Conservation (phyloP, 2,888 invertebrate species). For the Pyrgus malvae region DNA sequence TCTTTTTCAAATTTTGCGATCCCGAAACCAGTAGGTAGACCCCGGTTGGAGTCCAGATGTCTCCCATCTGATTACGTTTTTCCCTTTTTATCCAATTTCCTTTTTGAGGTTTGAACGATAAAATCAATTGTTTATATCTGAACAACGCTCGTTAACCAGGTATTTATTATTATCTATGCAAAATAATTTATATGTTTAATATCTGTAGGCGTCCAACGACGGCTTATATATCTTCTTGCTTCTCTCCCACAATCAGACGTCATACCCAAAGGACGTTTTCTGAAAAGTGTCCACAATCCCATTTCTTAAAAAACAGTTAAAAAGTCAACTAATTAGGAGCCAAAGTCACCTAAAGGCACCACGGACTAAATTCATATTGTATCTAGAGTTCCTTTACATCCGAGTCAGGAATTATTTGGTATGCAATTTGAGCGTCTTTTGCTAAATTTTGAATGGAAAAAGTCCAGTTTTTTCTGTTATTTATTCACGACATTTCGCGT, state of each 20-base stretch:
- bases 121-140: too few relatives aligned
- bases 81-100: too few relatives aligned
- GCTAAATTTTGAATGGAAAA: conserved; percentile 30
- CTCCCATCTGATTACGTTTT: too few relatives aligned
- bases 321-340: conserved; percentile 19
- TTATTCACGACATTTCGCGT: conserved; percentile 29
- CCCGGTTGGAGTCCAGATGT: too few relatives aligned
- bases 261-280: neutral
- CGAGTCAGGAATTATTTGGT: conserved; percentile 1
- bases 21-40: too few relatives aligned
- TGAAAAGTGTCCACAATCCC: neutral
- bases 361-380: conserved; percentile 9
- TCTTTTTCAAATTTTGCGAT: too few relatives aligned
- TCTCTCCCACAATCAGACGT: neutral
- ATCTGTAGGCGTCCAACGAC: too few relatives aligned
- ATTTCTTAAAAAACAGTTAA: neutral
- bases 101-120: too few relatives aligned
- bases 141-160: too few relatives aligned
- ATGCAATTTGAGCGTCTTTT: conserved; percentile 18
- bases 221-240: too few relatives aligned
- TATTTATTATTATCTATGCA: too few relatives aligned
- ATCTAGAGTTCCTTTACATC: neutral
- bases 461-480: conserved; percentile 26
- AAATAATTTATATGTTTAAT: too few relatives aligned
- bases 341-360: neutral